Evolutionary conservation across 2,888 invertebrate species (phyloP), one percentile per base, ranked within the genome.

Genomic region (Aphodius granarius): DNA sequence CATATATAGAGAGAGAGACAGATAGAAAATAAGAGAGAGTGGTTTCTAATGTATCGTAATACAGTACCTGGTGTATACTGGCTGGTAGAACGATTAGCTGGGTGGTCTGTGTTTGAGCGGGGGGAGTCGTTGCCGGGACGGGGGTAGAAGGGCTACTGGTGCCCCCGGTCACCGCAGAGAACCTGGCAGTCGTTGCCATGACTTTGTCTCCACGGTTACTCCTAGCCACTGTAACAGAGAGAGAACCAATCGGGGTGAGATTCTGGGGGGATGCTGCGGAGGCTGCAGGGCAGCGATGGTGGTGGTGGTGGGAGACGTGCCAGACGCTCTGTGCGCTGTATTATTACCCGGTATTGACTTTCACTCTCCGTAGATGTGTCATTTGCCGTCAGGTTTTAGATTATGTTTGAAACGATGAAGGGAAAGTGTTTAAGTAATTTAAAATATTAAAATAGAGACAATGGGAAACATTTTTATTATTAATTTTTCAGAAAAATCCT

Each of bases 181-280:
- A 91, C 89, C 73, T 91, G 89, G 84, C 91, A 89, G 87, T 89
- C 88, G 78, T 91, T 90, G 86, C 87, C 87, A 87, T 87, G 87
- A 83, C 83, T 82, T 79, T 84, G 84, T 86, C 84, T 84, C 87
- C 86, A 84, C 85, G 86, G 85, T 85, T 86, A 86, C 86, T 83
- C 84, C 85, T 84, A 82, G 83, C 84, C 84, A 84, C 86, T 86
- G 85, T 77, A 86, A 86, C 43, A 43, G 43, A 43, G 43, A 43
- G 9, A 6, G 9, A 43, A 43, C 13, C 43, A 43, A n/a, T n/a
- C n/a, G n/a, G n/a, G 68, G 68, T n/a, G 20, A 20, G 21, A 68
- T 15, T 68, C 68, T 5, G 65, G 19, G 68, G 13, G n/a, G 19
- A 18, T 68, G 16, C 68, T 19, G 22, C 20, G 13, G 4, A 19